A percentile compares a stretch with the other conserved stretches of the same genome.
These are phyloP conservation scores for Zaprionus inermis DNA, from an alignment of 1,140 invertebrate genomes.

Conservation along the genomic window DNA sequence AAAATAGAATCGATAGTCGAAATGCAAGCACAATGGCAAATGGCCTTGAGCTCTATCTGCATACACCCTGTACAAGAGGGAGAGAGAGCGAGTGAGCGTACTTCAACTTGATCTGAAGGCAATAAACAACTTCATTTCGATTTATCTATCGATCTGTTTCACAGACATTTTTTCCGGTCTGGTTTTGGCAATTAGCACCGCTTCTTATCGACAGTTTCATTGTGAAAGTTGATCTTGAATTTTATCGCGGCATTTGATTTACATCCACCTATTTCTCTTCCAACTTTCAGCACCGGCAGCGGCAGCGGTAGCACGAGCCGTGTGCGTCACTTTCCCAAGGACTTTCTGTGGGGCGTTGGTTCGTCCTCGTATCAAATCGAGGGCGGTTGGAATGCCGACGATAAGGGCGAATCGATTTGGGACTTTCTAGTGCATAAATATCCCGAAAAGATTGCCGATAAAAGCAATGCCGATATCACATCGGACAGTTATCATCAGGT, in stretches of 20 bases:
- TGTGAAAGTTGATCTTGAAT: not conserved
- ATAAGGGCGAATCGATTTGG: constrained; percentile 87
- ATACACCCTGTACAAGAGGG: not conserved
- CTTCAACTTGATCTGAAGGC: not conserved
- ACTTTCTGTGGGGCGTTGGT: constrained; percentile 85
- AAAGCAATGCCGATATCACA: constrained; percentile 85
- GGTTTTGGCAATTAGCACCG: constrained; percentile 36
- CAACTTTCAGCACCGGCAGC: constrained; percentile 42
- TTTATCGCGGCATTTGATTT: not conserved
- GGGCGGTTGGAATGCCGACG: constrained; percentile 89
- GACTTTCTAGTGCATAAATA: constrained; percentile 84
- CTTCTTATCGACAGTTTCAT: not conserved
- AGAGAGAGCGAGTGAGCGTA: not conserved
- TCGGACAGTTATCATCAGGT: constrained; percentile 86
- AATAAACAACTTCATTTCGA: constrained; percentile 8
- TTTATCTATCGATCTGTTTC: constrained; percentile 2
- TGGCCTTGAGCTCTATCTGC: constrained; percentile 1
- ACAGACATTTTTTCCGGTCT: not conserved
- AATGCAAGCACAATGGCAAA: not conserved
- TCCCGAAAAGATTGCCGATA: constrained; percentile 85
- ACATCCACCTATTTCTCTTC: not conserved
- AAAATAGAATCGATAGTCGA: not conserved
- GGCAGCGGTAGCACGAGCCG: constrained; percentile 37
- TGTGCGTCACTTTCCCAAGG: constrained; percentile 84
- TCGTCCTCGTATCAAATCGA: constrained; percentile 88